These are phyloP conservation scores for Hylaea fasciaria DNA, from an alignment of 2,888 invertebrate species.

Conservation along the genomic window DNA sequence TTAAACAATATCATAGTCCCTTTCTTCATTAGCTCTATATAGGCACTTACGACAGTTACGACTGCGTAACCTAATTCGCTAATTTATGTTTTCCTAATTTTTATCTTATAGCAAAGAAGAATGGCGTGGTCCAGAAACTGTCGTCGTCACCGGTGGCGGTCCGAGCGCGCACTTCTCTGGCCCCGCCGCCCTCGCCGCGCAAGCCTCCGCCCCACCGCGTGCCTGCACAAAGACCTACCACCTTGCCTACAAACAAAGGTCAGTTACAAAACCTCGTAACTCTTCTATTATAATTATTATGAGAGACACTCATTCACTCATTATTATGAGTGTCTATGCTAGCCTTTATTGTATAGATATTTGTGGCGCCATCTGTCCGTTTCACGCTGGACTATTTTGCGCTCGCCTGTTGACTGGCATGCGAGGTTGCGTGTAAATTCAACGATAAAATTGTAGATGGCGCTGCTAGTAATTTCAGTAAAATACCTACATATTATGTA, in stretches of 20 bases:
- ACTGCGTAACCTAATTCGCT: too few relatives aligned
- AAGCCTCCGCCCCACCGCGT: conserved; percentile 70
- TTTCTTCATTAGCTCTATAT: too few relatives aligned
- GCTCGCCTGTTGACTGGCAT: neutral
- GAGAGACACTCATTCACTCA: too few relatives aligned
- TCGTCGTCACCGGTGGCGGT: conserved; percentile 76
- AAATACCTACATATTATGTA: neutral
- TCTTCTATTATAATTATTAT: neutral
- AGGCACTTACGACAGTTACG: too few relatives aligned
- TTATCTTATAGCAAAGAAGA: conserved; percentile 79
- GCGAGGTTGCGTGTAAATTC: conserved; percentile 7
- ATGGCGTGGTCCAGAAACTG: conserved; percentile 79
- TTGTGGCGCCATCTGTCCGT: conserved; percentile 39
- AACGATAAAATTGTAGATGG: conserved; percentile 6
- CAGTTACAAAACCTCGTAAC: conserved; percentile 34
- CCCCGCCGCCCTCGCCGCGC: conserved; percentile 74
- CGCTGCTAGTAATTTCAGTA: conserved; percentile 2
- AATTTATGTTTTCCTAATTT: neutral
- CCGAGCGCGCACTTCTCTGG: conserved; percentile 72
- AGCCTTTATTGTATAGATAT: neutral
- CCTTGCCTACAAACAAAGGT: conserved; percentile 77
- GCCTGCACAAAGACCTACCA: conserved; percentile 75
- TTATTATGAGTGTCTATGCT: too few relatives aligned
- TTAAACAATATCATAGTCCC: too few relatives aligned
- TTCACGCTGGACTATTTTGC: neutral